phyloP scores from a whole-genome alignment of 2,797 vertebrate species.

The Myotis vivesi region DNA sequence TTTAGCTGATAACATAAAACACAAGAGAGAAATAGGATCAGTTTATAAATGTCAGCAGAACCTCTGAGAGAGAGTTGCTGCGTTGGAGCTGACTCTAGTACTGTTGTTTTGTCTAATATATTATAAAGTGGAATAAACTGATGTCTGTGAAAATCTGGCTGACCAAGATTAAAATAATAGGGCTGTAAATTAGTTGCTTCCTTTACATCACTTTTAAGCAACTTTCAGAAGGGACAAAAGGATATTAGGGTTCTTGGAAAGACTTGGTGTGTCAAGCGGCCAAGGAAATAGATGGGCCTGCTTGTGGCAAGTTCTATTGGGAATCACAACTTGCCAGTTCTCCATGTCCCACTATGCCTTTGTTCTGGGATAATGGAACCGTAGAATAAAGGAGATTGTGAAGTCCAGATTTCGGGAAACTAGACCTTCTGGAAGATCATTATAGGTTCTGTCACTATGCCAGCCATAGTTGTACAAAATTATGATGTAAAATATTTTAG shows the following conservation, averaged over 20 bases:
- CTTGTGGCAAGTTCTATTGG: background rate
- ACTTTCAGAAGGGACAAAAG: conserved; percentile 61
- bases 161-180: conserved; percentile 83
- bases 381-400: background rate
- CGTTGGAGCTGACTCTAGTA: conserved; percentile 59
- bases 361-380: conserved; percentile 14
- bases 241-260: background rate
- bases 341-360: background rate
- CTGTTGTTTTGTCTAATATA: conserved; percentile 78
- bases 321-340: conserved; percentile 31
- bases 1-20: conserved; percentile 85
- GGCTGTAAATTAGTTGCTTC: conserved; percentile 80
- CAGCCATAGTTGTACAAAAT: conserved; percentile 5
- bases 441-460: conserved; percentile 12
- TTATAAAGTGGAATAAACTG: conserved; percentile 80
- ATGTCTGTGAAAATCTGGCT: conserved; percentile 81
- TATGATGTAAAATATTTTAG: conserved; percentile 54
- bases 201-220: conserved; percentile 55
- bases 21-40: conserved; percentile 79
- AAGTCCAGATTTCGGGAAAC: conserved; percentile 14
- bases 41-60: conserved; percentile 85
- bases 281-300: background rate
- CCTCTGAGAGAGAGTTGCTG: conserved; percentile 79
- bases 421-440: conserved; percentile 23
- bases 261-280: background rate